Conservation (phyloP, 2,888 invertebrate species). For the Melitaea athalia region DNA sequence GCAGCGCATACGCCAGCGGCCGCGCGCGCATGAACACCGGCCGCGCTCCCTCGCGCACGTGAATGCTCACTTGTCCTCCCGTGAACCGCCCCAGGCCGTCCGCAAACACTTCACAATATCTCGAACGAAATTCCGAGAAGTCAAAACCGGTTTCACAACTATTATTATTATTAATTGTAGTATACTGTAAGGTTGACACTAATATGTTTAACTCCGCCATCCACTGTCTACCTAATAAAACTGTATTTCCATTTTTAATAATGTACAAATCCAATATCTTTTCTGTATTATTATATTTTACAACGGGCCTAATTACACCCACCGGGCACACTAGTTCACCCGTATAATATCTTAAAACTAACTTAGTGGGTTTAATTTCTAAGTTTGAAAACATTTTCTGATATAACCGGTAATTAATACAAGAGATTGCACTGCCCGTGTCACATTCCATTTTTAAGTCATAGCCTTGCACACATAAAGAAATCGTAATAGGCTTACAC, state of each 20-base stretch:
- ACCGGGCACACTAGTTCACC: neutral
- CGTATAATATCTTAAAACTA: neutral
- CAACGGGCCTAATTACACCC: neutral
- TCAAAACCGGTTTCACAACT: neutral
- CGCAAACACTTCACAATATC: constrained; percentile 16
- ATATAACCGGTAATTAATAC: neutral
- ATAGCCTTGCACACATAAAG: neutral
- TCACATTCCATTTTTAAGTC: neutral
- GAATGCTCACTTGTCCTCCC: constrained; percentile 13
- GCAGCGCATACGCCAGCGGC: constrained; percentile 16
- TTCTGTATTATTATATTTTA: neutral
- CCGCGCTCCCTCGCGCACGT: constrained; percentile 13
- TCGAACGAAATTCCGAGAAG: constrained; percentile 9
- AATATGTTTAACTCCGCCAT: neutral
- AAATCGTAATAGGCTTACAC: neutral
- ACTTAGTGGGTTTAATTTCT: neutral
- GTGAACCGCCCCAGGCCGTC: constrained; percentile 15
- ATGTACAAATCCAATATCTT: constrained; percentile 5
- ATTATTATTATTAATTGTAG: neutral
- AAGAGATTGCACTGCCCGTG: constrained; percentile 2
- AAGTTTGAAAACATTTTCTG: neutral
- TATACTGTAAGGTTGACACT: neutral
- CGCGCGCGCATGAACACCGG: constrained; percentile 23
- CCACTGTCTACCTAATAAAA: constrained; percentile 16
- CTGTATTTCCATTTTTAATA: constrained; percentile 2